These are phyloP conservation scores for Harpegnathos saltator DNA, from an alignment of 1,140 invertebrate species.

Conservation along the genomic window DNA sequence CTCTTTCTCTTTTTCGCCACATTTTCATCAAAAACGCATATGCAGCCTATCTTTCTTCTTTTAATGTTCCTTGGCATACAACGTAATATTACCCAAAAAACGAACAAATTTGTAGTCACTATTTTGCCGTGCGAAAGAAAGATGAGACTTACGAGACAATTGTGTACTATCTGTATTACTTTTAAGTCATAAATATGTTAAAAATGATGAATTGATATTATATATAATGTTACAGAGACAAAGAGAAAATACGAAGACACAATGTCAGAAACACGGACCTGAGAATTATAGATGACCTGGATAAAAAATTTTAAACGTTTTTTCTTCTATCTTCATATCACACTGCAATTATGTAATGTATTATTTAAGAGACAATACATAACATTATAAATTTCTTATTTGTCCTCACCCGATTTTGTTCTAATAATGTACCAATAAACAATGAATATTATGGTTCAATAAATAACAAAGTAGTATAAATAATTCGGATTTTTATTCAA, in stretches of 20 bases:
- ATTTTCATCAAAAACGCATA: too few species aligned
- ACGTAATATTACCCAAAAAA: too few species aligned
- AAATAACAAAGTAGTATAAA: constrained; percentile 19
- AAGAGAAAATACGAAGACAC: not conserved
- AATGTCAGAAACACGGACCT: not conserved
- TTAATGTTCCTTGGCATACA: too few species aligned
- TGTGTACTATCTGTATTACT: not conserved
- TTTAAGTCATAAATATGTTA: not conserved
- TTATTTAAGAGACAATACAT: too few species aligned
- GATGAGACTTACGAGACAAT: too few species aligned
- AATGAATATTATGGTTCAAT: not conserved
- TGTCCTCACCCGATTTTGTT: not conserved
- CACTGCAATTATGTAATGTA: too few species aligned
- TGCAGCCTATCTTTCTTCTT: too few species aligned
- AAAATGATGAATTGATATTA: not conserved
- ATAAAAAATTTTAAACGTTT: not conserved
- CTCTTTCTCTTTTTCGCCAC: too few species aligned
- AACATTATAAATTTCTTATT: not conserved
- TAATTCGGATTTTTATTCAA: constrained; percentile 28
- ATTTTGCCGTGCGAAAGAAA: too few species aligned
- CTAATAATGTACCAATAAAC: not conserved
- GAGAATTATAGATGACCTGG: not conserved
- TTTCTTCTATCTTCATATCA: too few species aligned
- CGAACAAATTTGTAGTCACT: too few species aligned
- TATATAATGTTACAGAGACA: not conserved